phyloP scores from a whole-genome alignment of 1,140 invertebrate genomes.

The Drosophila lini region DNA sequence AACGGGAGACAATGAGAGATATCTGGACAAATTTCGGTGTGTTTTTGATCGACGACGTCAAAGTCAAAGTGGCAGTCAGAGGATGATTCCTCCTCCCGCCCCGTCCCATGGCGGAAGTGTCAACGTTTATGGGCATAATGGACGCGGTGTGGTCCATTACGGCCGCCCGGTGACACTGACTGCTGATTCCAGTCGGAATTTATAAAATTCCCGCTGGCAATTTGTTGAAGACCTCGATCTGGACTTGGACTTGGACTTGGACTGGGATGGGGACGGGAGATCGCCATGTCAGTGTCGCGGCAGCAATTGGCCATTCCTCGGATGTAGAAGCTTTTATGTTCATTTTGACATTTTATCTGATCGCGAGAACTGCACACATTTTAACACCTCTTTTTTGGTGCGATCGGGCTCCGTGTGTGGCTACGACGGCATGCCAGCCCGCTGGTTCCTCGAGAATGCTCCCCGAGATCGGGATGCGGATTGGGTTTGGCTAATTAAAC shows the following conservation, averaged over 20 bases:
- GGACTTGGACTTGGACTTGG: neutral
- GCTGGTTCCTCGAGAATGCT: slow-evolving; percentile 18
- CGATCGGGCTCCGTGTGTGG: slow-evolving; percentile 44
- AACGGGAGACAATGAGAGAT: slow-evolving; percentile 20
- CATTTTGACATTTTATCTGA: slow-evolving; percentile 84
- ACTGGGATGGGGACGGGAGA: slow-evolving; percentile 33
- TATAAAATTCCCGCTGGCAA: slow-evolving; percentile 73
- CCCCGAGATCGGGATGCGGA: slow-evolving; percentile 9
- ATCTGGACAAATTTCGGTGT: slow-evolving; percentile 76
- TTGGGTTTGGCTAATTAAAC: slow-evolving; percentile 53
- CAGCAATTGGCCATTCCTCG: slow-evolving; percentile 83
- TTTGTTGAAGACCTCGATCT: slow-evolving; percentile 53
- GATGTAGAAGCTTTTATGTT: slow-evolving; percentile 84
- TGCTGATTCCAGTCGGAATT: slow-evolving; percentile 76
- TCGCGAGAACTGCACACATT: slow-evolving; percentile 84
- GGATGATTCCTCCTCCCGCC: neutral
- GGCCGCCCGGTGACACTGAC: slow-evolving; percentile 25
- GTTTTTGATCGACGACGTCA: slow-evolving; percentile 75
- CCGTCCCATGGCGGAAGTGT: slow-evolving; percentile 69
- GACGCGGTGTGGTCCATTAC: slow-evolving; percentile 80
- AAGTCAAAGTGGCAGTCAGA: slow-evolving; percentile 27
- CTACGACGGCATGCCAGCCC: slow-evolving; percentile 27
- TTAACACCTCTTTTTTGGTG: slow-evolving; percentile 70
- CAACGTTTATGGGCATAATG: slow-evolving; percentile 83
- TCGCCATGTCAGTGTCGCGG: slow-evolving; percentile 38